Evolutionary conservation across 23 tunicate genomes (phyloP).

Genomic region (Ascidia mentula): DNA sequence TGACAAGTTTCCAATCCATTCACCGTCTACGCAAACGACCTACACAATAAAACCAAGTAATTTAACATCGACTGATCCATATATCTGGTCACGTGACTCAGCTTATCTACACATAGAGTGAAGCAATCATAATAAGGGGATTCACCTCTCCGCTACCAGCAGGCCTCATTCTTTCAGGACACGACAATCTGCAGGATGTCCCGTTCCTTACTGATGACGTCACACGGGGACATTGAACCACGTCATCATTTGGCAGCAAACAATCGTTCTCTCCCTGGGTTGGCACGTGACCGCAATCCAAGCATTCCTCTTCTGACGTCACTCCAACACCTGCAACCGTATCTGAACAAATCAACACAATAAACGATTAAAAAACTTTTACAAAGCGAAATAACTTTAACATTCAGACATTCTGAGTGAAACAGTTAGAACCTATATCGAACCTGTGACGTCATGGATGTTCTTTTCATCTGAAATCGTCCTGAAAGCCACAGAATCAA

Average conservation of each 20-base stretch:
- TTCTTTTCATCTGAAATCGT: background rate
- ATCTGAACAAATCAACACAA: background rate
- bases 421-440: too few species aligned
- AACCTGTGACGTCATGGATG: too few species aligned
- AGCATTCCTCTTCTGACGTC: background rate
- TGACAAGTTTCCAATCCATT: background rate
- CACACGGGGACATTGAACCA: too few species aligned
- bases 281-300: background rate
- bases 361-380: too few species aligned
- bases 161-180: background rate
- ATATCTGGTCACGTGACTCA: background rate
- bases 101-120: background rate
- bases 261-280: background rate
- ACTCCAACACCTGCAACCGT: background rate
- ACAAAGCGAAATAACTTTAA: too few species aligned
- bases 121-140: background rate
- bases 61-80: background rate
- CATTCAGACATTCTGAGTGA: too few species aligned
- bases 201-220: background rate
- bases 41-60: background rate
- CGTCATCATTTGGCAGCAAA: background rate
- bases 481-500: constrained; percentile 1
- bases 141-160: background rate
- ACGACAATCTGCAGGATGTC: background rate
- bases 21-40: background rate